phyloP scores from a whole-genome alignment of 2,888 invertebrate genomes.

The Strigamia maritima region DNA sequence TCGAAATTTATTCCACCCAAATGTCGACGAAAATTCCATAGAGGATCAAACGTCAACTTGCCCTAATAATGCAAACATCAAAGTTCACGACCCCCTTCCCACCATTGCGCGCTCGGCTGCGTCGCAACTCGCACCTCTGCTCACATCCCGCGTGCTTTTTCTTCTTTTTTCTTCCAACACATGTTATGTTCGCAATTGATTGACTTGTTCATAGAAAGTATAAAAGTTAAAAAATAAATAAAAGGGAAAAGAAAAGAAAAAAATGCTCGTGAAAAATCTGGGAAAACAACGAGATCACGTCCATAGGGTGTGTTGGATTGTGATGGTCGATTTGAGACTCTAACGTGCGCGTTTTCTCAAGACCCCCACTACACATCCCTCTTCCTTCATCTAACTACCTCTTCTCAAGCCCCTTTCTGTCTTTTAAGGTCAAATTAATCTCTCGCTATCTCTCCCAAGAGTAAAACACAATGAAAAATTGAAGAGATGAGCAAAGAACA shows the following conservation, averaged over 20 bases:
- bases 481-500: constrained; percentile 20
- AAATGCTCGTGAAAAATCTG: background rate
- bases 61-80: constrained; percentile 24
- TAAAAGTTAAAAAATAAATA: background rate
- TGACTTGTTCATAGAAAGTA: background rate
- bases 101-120: background rate
- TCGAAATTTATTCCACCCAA: constrained; percentile 27
- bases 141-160: background rate
- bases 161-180: background rate
- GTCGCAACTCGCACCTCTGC: background rate
- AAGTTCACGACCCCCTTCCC: constrained; percentile 14
- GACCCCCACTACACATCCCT: background rate
- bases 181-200: background rate
- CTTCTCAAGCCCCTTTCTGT: constrained; percentile 24
- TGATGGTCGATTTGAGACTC: constrained; percentile 25
- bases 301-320: constrained; percentile 16
- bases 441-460: constrained; percentile 15
- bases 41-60: constrained; percentile 11
- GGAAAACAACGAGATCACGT: constrained; percentile 8
- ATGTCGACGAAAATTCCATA: constrained; percentile 20
- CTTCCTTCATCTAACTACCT: constrained; percentile 23
- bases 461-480: constrained; percentile 24
- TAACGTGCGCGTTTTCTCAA: constrained; percentile 6
- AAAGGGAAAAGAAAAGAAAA: background rate
- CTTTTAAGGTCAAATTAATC: constrained; percentile 29